Percentiles rank a stretch among this genome's conserved stretches.
These are phyloP conservation scores for Cotesia vestalis DNA, from an alignment of 1,140 invertebrate species.

Conservation along the genomic window DNA sequence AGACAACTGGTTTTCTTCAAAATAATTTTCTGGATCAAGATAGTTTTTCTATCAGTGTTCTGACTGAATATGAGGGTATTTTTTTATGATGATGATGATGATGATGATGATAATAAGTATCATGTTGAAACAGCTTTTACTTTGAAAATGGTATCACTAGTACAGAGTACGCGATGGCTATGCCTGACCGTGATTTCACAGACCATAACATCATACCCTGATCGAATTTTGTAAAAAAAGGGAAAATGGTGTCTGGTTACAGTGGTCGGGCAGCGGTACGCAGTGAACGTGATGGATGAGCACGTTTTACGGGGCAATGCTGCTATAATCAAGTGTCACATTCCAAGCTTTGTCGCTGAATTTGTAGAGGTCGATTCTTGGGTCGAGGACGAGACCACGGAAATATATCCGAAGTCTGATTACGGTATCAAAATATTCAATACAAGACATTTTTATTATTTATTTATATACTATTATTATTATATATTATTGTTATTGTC, in stretches of 20 bases:
- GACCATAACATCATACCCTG: slow-evolving; percentile 1
- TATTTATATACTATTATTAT: not conserved
- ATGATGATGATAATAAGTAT: not conserved
- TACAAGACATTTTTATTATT: slow-evolving; percentile 31
- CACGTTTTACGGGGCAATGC: slow-evolving; percentile 89
- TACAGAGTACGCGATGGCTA: not conserved
- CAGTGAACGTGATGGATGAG: slow-evolving; percentile 89
- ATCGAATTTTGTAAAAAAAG: slow-evolving; percentile 32
- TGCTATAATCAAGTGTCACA: slow-evolving; percentile 90
- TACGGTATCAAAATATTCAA: slow-evolving; percentile 69
- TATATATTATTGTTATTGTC: not conserved
- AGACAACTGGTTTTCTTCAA: no score
- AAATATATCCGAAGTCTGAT: slow-evolving; percentile 74
- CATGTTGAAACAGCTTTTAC: not conserved
- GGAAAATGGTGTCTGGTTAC: slow-evolving; percentile 66
- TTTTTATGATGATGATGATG: not conserved
- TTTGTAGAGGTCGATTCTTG: slow-evolving; percentile 86
- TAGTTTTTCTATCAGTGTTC: no score
- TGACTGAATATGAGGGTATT: not conserved
- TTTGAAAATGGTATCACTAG: not conserved
- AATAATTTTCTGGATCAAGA: no score
- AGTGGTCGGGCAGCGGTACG: slow-evolving; percentile 91
- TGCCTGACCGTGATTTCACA: slow-evolving; percentile 1
- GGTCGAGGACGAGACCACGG: slow-evolving; percentile 78
- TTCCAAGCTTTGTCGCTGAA: slow-evolving; percentile 91